A percentile compares a stretch with the other conserved stretches of the same genome.
These are phyloP conservation scores for Brassicogethes aeneus DNA, from an alignment of 2,888 invertebrate genomes.

Conservation along the genomic window DNA sequence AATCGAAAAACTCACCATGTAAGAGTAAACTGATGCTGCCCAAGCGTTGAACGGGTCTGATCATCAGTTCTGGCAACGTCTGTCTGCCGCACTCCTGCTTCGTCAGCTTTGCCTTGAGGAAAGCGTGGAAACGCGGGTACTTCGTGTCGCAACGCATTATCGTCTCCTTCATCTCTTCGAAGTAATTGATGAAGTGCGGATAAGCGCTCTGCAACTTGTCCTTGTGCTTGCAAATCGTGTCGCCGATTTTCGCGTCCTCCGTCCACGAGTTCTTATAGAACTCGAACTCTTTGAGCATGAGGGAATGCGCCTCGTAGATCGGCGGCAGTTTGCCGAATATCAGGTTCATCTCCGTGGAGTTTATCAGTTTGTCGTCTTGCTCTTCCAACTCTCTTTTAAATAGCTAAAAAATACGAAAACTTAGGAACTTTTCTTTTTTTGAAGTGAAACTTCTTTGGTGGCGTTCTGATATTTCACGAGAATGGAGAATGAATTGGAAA, in stretches of 20 bases:
- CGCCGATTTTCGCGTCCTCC: constrained; percentile 66
- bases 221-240: constrained; percentile 73
- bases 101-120: constrained; percentile 90
- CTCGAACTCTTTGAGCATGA: constrained; percentile 41
- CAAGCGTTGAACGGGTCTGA: constrained; percentile 94
- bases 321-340: constrained; percentile 94
- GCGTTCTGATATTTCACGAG: too few relatives aligned
- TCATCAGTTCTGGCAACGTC: constrained; percentile 90
- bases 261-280: constrained; percentile 50
- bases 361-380: constrained; percentile 72
- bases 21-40: constrained; percentile 92
- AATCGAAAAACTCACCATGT: constrained; percentile 58
- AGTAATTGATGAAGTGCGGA: constrained; percentile 97
- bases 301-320: constrained; percentile 87
- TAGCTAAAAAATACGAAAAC: constrained; percentile 63
- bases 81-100: constrained; percentile 95
- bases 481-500: too few relatives aligned
- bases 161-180: constrained; percentile 93
- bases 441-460: too few relatives aligned
- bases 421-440: too few relatives aligned
- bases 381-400: constrained; percentile 91
- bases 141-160: constrained; percentile 82
- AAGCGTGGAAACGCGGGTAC: constrained; percentile 96
- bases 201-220: constrained; percentile 88
- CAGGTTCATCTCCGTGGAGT: constrained; percentile 85